Percentiles rank a stretch among this genome's conserved stretches.
phyloP scores from a whole-genome alignment of 35 echinoderm and acorn worm species.

The Ophioderma brevispina region DNA sequence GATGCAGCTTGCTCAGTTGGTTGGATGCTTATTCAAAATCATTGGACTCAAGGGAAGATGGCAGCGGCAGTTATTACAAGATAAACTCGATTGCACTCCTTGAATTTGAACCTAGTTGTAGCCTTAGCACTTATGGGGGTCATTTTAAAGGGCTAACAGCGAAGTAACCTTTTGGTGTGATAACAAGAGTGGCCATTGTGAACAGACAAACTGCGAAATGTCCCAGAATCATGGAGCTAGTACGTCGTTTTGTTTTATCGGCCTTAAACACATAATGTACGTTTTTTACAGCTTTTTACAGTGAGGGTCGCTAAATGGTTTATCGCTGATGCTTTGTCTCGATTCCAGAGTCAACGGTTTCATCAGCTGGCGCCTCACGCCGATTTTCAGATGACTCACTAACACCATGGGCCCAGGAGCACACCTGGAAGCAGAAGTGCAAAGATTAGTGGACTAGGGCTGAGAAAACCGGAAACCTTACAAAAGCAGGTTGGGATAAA shows the following conservation, averaged over 20 bases:
- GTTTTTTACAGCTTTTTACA: not conserved
- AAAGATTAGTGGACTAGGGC: not conserved
- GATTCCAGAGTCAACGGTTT: constrained; percentile 6
- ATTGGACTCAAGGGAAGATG: constrained; percentile 29
- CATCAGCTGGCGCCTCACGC: not conserved
- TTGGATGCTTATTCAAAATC: constrained; percentile 11
- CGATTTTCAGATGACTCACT: not conserved
- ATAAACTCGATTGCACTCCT: not conserved
- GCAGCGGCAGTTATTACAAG: not conserved
- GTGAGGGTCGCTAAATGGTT: not conserved
- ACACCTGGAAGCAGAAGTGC: not conserved
- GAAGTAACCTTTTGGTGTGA: constrained; percentile 22
- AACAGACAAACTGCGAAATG: constrained; percentile 31
- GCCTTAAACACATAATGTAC: not conserved
- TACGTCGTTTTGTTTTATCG: not conserved
- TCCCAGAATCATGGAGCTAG: not conserved
- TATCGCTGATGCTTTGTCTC: constrained; percentile 35
- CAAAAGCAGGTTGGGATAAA: not conserved
- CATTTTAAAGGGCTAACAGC: not conserved
- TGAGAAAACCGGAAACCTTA: not conserved
- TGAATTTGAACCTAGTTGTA: not conserved
- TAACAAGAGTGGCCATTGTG: constrained; percentile 25
- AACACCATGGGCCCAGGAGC: not conserved
- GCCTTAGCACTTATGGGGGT: not conserved
- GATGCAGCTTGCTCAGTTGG: too few relatives aligned